Base-by-base conservation (phyloP, 92 coral and sea anemone genomes). In the Palythoa grandiflora region DNA sequence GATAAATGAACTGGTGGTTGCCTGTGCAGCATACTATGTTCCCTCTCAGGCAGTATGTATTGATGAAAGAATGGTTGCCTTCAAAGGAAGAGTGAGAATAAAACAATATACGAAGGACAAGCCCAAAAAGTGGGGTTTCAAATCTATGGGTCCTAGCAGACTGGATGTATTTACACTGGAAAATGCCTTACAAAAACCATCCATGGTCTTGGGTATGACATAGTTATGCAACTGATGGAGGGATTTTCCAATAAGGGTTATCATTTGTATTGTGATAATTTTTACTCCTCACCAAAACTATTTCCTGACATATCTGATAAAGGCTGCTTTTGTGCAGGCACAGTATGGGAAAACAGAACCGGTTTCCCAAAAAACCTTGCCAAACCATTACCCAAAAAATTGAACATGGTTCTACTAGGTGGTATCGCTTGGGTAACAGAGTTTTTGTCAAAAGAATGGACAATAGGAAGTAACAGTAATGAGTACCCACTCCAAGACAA, bases 21-120 rank as follows among this genome's bases (percentile, higher is more conserved):
- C 84, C 9, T 79, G 84, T 35, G 0, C 65, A 13, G 13, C 84
- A 3, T 79, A 79, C 40, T 79, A 51, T 79, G 68, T 79, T 54
- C 84, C 84, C 37, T 8, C 15, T 70, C 75, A 70, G 37, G 44
- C 44, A 79, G 19, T 51, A 1, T 36, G 55, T 13, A 80, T 80
- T 38, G 75, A 63, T 59, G 85, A 59, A 80, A 19, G 85, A 37
- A 80, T 57, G 85, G 75, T 80, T 60, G 85, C 75, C 4, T 80
- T 80, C 36, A 60, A 80, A 37, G 86, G 86, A 37, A 2, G 73
- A 36, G 52, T 80, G 9, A 73, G 86, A 17, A 80, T 59, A 38
- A 80, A 80, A 38, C 86, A 79, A 60, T 60, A 54, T 14, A 54
- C 55, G 16, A 59, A 57, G 60, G 85, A 55, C 70, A 54, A 78